These are phyloP conservation scores for Nephrotoma appendiculata DNA, from an alignment of 2,888 invertebrate genomes.

Conservation along the genomic window DNA sequence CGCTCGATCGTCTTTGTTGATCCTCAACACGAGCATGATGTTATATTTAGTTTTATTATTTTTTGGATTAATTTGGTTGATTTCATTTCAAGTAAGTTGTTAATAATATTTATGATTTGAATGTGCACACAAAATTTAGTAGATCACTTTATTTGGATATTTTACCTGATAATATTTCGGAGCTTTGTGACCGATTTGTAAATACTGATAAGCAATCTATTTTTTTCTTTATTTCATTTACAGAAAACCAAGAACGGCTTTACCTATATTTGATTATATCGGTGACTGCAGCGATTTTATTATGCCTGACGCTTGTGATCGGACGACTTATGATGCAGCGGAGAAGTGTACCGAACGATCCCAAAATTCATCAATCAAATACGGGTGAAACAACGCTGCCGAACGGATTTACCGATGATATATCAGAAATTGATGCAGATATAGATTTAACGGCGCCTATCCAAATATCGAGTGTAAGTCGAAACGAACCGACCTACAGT, in stretches of 20 bases:
- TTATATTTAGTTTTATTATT: not conserved
- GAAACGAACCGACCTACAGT: constrained; percentile 19
- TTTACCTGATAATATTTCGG: not conserved
- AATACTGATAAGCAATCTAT: not conserved
- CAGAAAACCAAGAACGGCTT: constrained; percentile 40
- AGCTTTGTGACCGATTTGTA: not conserved
- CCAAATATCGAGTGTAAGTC: constrained; percentile 34
- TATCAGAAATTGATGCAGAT: constrained; percentile 67
- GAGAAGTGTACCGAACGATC: constrained; percentile 34
- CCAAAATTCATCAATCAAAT: constrained; percentile 51
- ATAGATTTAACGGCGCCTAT: constrained; percentile 50
- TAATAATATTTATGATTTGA: not conserved
- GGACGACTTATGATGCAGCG: constrained; percentile 54
- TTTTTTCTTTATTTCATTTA: constrained; percentile 8
- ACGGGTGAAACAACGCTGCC: constrained; percentile 62
- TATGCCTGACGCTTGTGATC: constrained; percentile 57
- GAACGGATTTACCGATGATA: constrained; percentile 67
- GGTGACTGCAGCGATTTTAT: constrained; percentile 51
- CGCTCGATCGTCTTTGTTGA: not conserved
- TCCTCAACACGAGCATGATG: not conserved
- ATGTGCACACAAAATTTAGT: not conserved
- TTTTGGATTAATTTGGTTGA: not conserved
- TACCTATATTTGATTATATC: constrained; percentile 73
- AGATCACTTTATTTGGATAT: not conserved
- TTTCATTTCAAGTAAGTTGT: not conserved